phyloP scores from a whole-genome alignment of 1,140 invertebrate species.

The Hylaeus volcanicus region DNA sequence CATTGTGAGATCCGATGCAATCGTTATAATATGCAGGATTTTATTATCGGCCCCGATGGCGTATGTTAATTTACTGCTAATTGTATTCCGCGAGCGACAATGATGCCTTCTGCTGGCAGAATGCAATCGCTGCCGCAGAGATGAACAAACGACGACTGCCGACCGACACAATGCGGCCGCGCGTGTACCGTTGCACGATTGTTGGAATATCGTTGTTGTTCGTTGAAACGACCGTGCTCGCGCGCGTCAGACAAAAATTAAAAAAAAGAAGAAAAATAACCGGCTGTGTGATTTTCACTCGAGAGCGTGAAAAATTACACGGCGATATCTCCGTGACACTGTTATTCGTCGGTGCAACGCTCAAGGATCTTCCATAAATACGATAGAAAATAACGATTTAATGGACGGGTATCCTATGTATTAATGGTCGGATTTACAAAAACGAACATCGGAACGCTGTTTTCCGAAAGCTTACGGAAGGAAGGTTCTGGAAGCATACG shows the following conservation, averaged over 20 bases:
- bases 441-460: slow-evolving; percentile 65
- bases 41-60: slow-evolving; percentile 79
- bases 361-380: slow-evolving; percentile 39
- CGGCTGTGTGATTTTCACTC: slow-evolving; percentile 48
- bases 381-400: not conserved
- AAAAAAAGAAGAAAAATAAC: slow-evolving; percentile 22
- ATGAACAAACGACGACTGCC: slow-evolving; percentile 55
- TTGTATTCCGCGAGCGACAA: slow-evolving; percentile 80
- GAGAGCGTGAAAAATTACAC: slow-evolving; percentile 62
- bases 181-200: slow-evolving; percentile 40
- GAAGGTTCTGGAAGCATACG: slow-evolving; percentile 68
- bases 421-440: slow-evolving; percentile 2
- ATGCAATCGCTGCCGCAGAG: slow-evolving; percentile 60
- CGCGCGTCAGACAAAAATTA: too few relatives aligned
- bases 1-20: slow-evolving; percentile 80
- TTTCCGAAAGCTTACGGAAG: slow-evolving; percentile 35
- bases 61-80: slow-evolving; percentile 82
- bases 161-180: slow-evolving; percentile 36
- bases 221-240: not conserved
- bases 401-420: too few relatives aligned
- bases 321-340: slow-evolving; percentile 40
- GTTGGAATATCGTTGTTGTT: slow-evolving; percentile 14
- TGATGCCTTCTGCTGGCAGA: slow-evolving; percentile 73
- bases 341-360: slow-evolving; percentile 30
- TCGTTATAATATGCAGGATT: slow-evolving; percentile 80